phyloP scores from a whole-genome alignment of 2,113 vertebrate genomes.

The Agapornis roseicollis region DNA sequence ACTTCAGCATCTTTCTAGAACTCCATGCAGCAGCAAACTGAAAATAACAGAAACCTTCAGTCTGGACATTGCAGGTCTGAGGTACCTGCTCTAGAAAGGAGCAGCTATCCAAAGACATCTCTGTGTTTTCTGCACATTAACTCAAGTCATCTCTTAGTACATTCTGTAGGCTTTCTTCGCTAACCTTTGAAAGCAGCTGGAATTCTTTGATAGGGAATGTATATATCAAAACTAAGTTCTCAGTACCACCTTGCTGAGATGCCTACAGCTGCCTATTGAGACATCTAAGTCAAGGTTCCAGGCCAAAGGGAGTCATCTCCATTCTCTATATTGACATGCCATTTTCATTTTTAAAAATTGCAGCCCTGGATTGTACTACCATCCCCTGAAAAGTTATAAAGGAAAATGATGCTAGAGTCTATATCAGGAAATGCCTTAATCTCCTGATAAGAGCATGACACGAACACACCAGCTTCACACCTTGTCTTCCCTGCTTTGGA shows the following conservation, averaged over 20 bases:
- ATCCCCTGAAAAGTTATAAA: not conserved
- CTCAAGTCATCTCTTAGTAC: not conserved
- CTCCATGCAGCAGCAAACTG: not conserved
- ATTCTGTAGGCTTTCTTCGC: not conserved
- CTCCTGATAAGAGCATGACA: not conserved
- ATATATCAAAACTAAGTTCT: not conserved
- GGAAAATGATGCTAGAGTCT: not conserved
- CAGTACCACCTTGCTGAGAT: not conserved
- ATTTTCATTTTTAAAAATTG: not conserved
- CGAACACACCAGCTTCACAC: not conserved
- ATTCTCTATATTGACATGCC: not conserved
- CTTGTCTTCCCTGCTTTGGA: not conserved
- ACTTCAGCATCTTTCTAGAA: not conserved
- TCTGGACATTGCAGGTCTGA: not conserved
- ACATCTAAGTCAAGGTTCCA: not conserved
- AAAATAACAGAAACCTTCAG: not conserved
- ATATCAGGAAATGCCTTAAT: not conserved
- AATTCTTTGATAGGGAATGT: not conserved
- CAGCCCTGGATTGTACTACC: not conserved
- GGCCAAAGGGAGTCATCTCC: not conserved
- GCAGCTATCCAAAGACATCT: not conserved
- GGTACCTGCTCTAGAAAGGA: not conserved
- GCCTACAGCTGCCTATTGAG: not conserved
- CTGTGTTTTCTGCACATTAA: not conserved
- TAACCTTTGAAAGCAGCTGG: not conserved